A percentile compares a stretch with the other conserved stretches of the same genome.
Conservation (phyloP, 1,140 invertebrate genomes). For the Pseudomyrmex cubaensis region DNA sequence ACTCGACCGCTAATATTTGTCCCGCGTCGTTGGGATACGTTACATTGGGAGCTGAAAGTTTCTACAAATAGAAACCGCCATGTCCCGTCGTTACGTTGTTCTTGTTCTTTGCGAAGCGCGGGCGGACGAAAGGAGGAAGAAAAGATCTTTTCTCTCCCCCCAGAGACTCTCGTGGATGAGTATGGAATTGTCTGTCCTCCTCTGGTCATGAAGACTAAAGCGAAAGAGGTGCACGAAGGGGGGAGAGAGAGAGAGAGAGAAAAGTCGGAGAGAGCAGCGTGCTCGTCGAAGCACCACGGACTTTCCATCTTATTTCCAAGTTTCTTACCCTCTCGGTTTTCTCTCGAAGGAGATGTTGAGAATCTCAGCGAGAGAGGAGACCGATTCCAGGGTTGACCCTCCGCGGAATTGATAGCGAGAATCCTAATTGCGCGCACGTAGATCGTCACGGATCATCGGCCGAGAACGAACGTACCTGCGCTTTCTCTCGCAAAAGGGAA, state of each 20-base stretch:
- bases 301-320: slow-evolving; percentile 43
- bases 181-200: slow-evolving; percentile 68
- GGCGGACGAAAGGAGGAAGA: slow-evolving; percentile 34
- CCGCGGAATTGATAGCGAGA: slow-evolving; percentile 43
- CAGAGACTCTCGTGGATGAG: slow-evolving; percentile 58
- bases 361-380: slow-evolving; percentile 2
- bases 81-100: slow-evolving; percentile 28
- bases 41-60: slow-evolving; percentile 62
- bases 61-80: slow-evolving; percentile 63
- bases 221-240: slow-evolving; percentile 7
- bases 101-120: slow-evolving; percentile 29
- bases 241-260: slow-evolving; percentile 9
- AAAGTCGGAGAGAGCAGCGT: slow-evolving; percentile 41
- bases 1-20: slow-evolving; percentile 37
- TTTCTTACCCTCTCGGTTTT: slow-evolving; percentile 31
- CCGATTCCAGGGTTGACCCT: slow-evolving; percentile 30
- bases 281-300: slow-evolving; percentile 14
- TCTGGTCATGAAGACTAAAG: slow-evolving; percentile 38
- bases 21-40: slow-evolving; percentile 50
- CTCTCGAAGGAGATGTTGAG: background rate
- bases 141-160: slow-evolving; percentile 57
- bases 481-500: background rate
- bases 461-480: slow-evolving; percentile 43
- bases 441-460: slow-evolving; percentile 61
- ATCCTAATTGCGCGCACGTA: slow-evolving; percentile 64